Evolutionary conservation across 30 jellyfish, hydroid and myxozoan genomes (phyloP).

Genomic region (Rhopilema esculentum): DNA sequence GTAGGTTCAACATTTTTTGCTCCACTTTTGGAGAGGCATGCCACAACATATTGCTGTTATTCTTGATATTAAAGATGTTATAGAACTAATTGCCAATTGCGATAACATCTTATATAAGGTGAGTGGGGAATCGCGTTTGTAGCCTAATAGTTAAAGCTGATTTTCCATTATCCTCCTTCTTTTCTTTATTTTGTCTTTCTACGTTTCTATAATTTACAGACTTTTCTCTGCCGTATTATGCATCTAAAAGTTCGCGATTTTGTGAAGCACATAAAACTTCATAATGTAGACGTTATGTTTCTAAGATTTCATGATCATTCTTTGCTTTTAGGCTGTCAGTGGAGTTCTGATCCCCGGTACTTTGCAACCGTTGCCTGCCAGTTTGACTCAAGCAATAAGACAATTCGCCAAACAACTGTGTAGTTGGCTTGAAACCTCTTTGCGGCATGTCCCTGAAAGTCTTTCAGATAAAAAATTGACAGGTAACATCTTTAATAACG

Average conservation of each 20-base stretch:
- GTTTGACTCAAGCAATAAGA: constrained; percentile 97
- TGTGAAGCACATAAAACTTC: too few species aligned
- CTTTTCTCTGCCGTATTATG: neutral
- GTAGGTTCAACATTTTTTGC: constrained; percentile 92
- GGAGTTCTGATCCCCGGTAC: constrained; percentile 93
- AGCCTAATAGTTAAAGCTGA: neutral
- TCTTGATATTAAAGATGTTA: constrained; percentile 77
- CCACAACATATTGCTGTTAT: constrained; percentile 92
- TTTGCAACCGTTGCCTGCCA: constrained; percentile 98
- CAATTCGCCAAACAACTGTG: constrained; percentile 96
- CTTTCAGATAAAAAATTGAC: constrained; percentile 82
- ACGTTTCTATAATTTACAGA: too few species aligned
- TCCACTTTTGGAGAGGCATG: constrained; percentile 99
- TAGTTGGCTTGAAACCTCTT: constrained; percentile 88
- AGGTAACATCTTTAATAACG: constrained; percentile 56
- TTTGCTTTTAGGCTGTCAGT: constrained; percentile 82
- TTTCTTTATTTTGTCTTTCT: too few species aligned
- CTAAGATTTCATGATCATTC: neutral
- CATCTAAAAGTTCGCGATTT: too few species aligned
- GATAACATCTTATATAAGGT: constrained; percentile 96
- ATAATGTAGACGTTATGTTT: too few species aligned
- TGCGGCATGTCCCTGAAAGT: constrained; percentile 84
- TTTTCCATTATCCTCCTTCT: too few species aligned
- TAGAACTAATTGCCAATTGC: constrained; percentile 86
- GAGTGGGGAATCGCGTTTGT: neutral